Percentiles rank a stretch among this genome's conserved stretches.
Evolutionary conservation across 2,888 invertebrate genomes (phyloP).

Genomic region (Thymelicus acteon): DNA sequence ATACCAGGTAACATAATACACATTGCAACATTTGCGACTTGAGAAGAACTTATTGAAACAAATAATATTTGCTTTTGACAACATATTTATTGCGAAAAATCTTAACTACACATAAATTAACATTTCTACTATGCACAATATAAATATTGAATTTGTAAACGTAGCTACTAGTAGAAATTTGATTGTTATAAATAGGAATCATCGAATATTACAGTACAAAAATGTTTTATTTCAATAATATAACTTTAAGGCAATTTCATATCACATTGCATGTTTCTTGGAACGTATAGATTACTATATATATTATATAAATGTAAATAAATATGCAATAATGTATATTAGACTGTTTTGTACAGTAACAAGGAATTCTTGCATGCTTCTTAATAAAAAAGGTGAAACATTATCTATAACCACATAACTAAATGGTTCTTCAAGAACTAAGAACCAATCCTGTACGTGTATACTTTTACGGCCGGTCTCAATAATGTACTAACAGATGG

Average conservation of each 20-base stretch:
- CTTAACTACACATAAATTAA: conserved; percentile 62
- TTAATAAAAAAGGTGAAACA: conserved; percentile 14
- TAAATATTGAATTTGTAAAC: conserved; percentile 55
- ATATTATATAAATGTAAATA: conserved; percentile 40
- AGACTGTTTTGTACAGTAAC: conserved; percentile 26
- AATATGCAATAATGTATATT: conserved; percentile 29
- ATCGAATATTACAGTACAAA: conserved; percentile 39
- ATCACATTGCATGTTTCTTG: conserved; percentile 65
- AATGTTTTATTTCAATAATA: conserved; percentile 44
- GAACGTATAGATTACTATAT: conserved; percentile 40
- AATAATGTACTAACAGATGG: too few relatives aligned
- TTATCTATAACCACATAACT: too few relatives aligned
- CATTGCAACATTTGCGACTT: not conserved
- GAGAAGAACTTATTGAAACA: conserved; percentile 28
- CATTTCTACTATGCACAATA: conserved; percentile 60
- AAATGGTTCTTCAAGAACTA: too few relatives aligned
- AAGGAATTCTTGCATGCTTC: conserved; percentile 31
- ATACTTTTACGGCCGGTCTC: too few relatives aligned
- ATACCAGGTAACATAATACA: not conserved
- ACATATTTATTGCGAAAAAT: conserved; percentile 55
- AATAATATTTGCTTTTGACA: conserved; percentile 46
- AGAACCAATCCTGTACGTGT: too few relatives aligned
- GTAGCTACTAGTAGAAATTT: conserved; percentile 44
- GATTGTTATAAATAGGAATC: conserved; percentile 42
- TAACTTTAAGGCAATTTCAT: conserved; percentile 67